These are phyloP conservation scores for Drosophila kanapiae DNA, from an alignment of 1,140 invertebrate species.

Conservation along the genomic window DNA sequence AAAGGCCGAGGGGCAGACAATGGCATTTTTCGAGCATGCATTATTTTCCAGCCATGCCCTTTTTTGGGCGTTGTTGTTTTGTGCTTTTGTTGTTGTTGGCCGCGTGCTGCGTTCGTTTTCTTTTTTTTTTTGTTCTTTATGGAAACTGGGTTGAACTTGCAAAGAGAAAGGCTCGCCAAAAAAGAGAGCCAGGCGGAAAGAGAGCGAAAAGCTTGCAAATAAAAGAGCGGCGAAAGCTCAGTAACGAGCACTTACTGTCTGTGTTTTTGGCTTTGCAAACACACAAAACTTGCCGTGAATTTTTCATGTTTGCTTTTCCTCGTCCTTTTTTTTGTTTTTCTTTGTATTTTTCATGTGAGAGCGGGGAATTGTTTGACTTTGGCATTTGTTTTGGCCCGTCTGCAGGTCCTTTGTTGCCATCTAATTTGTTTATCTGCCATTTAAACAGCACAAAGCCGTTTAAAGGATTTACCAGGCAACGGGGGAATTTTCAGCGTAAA, in stretches of 20 bases:
- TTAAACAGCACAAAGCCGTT: conserved; percentile 57
- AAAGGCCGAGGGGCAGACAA: conserved; percentile 18
- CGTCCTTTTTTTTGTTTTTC: conserved; percentile 21
- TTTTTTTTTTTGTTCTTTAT: conserved; percentile 40
- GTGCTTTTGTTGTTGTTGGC: conserved; percentile 46
- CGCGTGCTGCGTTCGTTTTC: conserved; percentile 39
- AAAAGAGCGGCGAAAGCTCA: conserved; percentile 37
- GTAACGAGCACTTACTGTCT: conserved; percentile 19
- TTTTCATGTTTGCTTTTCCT: conserved; percentile 8
- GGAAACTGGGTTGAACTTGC: conserved; percentile 58
- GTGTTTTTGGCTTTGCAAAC: conserved; percentile 39
- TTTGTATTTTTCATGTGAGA: conserved; percentile 9
- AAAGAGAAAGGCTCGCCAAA: conserved; percentile 4
- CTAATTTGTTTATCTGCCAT: conserved; percentile 74
- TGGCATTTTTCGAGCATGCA: conserved; percentile 6
- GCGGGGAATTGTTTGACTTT: conserved; percentile 65
- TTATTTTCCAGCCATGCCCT: conserved; percentile 62
- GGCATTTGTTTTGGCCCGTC: conserved; percentile 60
- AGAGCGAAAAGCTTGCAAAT: conserved; percentile 21
- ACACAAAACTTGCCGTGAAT: conserved; percentile 11
- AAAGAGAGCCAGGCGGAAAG: neutral
- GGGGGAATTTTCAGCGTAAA: conserved; percentile 4
- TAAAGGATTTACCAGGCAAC: conserved; percentile 23
- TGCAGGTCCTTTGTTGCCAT: conserved; percentile 54
- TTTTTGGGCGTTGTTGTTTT: conserved; percentile 68